These are phyloP conservation scores for Stichopus chloronotus DNA, from an alignment of 35 echinoderm and acorn worm species.

Conservation along the genomic window DNA sequence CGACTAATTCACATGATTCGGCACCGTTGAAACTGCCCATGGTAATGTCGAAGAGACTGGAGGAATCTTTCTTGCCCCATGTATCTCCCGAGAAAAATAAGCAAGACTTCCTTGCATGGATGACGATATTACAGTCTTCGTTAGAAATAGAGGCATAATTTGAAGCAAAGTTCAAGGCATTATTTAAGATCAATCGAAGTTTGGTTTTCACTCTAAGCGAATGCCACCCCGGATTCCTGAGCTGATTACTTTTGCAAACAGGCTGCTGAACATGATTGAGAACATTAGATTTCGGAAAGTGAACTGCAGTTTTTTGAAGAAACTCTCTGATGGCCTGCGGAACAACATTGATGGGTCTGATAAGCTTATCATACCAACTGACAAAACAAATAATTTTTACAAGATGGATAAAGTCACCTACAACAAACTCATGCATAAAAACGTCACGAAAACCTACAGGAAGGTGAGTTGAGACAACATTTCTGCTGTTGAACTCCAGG, in stretches of 20 bases:
- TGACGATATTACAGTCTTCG: too few relatives aligned
- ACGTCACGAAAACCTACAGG: constrained; percentile 11
- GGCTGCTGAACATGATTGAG: constrained; percentile 13
- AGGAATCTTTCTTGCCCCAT: too few relatives aligned
- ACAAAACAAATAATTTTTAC: constrained; percentile 21
- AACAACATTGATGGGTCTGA: background rate
- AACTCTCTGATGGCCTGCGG: background rate
- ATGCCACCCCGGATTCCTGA: constrained; percentile 27
- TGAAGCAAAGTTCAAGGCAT: too few relatives aligned
- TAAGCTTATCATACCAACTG: constrained; percentile 2
- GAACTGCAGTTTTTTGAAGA: background rate
- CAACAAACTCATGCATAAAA: constrained; percentile 17
- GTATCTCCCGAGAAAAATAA: too few relatives aligned
- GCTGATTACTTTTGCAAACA: constrained; percentile 13
- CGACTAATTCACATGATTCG: too few relatives aligned
- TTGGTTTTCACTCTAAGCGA: constrained; percentile 28
- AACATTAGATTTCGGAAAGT: constrained; percentile 31
- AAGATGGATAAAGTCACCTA: constrained; percentile 14
- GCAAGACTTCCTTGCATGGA: too few relatives aligned
- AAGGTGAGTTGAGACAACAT: too few relatives aligned
- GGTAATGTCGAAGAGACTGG: too few relatives aligned
- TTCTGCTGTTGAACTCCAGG: too few relatives aligned
- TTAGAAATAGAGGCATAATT: too few relatives aligned
- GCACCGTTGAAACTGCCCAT: too few relatives aligned
- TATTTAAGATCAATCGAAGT: too few relatives aligned